Conservation (phyloP, 2,113 vertebrate genomes). For the Callaeas wilsoni region DNA sequence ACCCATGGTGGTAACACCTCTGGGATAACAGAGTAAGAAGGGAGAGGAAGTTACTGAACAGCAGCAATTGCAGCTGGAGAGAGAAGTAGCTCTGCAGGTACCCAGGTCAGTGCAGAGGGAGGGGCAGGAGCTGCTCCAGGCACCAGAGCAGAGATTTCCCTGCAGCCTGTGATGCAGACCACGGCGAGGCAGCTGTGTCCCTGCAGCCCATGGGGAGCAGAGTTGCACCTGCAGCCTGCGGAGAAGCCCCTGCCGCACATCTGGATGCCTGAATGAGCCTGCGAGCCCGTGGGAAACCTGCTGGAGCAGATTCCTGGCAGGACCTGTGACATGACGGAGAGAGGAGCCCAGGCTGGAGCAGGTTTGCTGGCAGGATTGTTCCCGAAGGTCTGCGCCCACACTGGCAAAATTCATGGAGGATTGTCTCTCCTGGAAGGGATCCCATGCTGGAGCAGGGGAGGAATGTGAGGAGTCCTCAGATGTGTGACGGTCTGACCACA, state of each 20-base stretch:
- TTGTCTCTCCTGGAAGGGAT: neutral
- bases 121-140: neutral
- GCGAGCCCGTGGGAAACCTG: neutral
- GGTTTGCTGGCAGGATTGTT: neutral
- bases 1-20: fast-evolving
- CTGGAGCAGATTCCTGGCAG: neutral
- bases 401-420: neutral
- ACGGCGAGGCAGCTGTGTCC: neutral
- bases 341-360: neutral
- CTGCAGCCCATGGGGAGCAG: neutral
- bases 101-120: neutral
- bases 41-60: neutral
- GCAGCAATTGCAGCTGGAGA: neutral
- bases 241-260: neutral
- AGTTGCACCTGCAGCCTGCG: neutral
- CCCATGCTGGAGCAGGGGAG: neutral
- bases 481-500: neutral
- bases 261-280: neutral
- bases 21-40: neutral
- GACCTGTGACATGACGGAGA: neutral
- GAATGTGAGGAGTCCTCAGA: neutral
- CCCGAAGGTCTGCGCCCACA: neutral
- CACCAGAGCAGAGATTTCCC: neutral
- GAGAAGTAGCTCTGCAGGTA: neutral
- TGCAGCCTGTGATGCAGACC: neutral